Evolutionary conservation across 1,140 invertebrate species (phyloP).

Genomic region (Penaeus chinensis): DNA sequence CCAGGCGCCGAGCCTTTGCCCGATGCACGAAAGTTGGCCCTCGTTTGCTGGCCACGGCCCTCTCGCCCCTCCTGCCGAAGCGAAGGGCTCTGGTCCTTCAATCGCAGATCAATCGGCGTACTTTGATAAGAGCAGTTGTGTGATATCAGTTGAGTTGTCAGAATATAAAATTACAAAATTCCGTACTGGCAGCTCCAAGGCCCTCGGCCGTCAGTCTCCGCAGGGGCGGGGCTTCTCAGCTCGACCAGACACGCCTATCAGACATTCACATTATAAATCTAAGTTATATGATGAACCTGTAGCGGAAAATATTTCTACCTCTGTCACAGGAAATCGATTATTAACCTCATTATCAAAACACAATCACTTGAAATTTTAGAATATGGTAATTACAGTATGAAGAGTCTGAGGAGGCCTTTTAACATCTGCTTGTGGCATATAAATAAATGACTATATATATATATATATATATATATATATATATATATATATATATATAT

Average conservation of each 20-base stretch:
- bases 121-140: neutral
- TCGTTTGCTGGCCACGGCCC: too few relatives aligned
- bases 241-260: slow-evolving; percentile 41
- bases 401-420: too few relatives aligned
- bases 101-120: too few relatives aligned
- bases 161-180: neutral
- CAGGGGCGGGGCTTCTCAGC: slow-evolving; percentile 30
- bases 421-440: too few relatives aligned
- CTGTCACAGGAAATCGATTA: neutral
- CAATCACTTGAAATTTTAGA: neutral
- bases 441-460: too few relatives aligned
- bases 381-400: too few relatives aligned
- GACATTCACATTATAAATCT: slow-evolving; percentile 36
- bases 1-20: too few relatives aligned
- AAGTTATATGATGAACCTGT: slow-evolving; percentile 23
- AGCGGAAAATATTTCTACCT: neutral
- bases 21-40: too few relatives aligned
- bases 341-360: neutral
- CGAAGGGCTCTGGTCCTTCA: too few relatives aligned
- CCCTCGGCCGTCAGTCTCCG: neutral
- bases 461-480: too few relatives aligned
- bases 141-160: neutral
- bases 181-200: neutral
- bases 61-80: too few relatives aligned
- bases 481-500: too few relatives aligned